phyloP scores from a whole-genome alignment of 1,140 invertebrate genomes.

The Pentalonia nigronervosa region DNA sequence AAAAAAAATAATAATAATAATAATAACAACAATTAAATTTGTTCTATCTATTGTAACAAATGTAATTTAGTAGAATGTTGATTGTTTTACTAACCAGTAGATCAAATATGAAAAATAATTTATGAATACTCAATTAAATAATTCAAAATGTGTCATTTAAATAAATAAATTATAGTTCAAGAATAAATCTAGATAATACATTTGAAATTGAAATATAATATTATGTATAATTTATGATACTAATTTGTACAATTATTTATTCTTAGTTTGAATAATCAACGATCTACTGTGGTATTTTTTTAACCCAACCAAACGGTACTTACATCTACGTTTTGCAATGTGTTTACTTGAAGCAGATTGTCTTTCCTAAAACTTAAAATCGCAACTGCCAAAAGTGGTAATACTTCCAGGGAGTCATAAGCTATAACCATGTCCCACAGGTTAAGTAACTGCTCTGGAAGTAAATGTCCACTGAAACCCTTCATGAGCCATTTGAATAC shows the following conservation, averaged over 20 bases:
- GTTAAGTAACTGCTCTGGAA: constrained; percentile 88
- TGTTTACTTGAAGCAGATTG: constrained; percentile 89
- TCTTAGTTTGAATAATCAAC: background rate
- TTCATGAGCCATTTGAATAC: constrained; percentile 96
- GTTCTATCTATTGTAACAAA: background rate
- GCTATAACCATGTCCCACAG: constrained; percentile 93
- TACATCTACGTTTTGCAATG: constrained; percentile 82
- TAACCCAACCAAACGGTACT: constrained; percentile 36
- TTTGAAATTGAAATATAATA: background rate
- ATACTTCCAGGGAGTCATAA: constrained; percentile 89
- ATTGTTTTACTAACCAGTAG: background rate
- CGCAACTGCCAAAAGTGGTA: constrained; percentile 84
- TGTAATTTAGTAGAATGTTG: background rate
- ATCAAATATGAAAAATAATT: background rate
- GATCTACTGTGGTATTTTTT: background rate
- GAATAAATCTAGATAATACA: background rate
- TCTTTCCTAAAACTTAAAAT: constrained; percentile 92
- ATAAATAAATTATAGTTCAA: background rate
- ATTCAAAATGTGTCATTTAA: background rate
- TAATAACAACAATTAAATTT: background rate
- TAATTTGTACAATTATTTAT: background rate
- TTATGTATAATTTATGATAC: background rate
- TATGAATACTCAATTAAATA: background rate
- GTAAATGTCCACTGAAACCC: constrained; percentile 91
- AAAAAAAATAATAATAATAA: constrained; percentile 64